Percentiles rank a stretch among this genome's conserved stretches.
Conservation (phyloP, 2,888 invertebrate species). For the Ormia ochracea region DNA sequence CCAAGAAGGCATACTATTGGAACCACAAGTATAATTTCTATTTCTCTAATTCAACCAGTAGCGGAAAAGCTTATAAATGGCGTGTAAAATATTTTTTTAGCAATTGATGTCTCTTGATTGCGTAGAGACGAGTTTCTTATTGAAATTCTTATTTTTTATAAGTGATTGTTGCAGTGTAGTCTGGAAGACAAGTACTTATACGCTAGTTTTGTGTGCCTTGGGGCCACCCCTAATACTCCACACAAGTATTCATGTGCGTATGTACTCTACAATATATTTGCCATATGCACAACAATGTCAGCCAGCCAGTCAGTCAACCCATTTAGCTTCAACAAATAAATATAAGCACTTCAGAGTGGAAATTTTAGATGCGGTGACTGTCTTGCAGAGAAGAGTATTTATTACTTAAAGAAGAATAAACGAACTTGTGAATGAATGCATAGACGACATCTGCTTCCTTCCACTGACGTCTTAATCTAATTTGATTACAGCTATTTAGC, state of each 20-base stretch:
- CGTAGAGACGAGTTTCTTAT: too few species aligned
- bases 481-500: neutral
- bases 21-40: too few species aligned
- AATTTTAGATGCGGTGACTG: neutral
- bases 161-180: too few species aligned
- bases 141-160: too few species aligned
- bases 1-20: too few species aligned
- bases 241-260: neutral
- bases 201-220: too few species aligned
- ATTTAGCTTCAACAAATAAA: conserved; percentile 36
- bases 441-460: neutral
- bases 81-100: too few species aligned
- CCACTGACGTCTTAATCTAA: conserved; percentile 21
- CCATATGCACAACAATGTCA: conserved; percentile 4
- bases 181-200: too few species aligned
- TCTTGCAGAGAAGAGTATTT: conserved; percentile 7
- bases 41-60: too few species aligned
- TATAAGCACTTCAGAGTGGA: conserved; percentile 8
- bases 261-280: neutral
- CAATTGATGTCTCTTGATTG: too few species aligned
- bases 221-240: too few species aligned
- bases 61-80: too few species aligned
- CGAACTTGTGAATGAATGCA: conserved; percentile 2
- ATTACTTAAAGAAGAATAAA: neutral
- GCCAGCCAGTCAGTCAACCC: conserved; percentile 29